Evolutionary conservation across 2,888 invertebrate genomes (phyloP).

Genomic region (Drosophila phalerata): DNA sequence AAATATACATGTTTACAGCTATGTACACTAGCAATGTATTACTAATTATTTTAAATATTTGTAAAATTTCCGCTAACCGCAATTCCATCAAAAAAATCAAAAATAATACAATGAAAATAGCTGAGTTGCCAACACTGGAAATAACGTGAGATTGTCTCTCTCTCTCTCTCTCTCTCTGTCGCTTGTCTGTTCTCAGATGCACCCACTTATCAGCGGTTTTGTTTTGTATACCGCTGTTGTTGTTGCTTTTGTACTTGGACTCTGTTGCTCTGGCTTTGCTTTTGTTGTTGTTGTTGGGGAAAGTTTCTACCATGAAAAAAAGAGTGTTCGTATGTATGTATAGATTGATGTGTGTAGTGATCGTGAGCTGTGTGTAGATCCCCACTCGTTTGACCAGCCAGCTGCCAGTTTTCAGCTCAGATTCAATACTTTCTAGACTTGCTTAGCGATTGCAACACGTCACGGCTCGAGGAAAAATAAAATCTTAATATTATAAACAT

Average conservation of each 20-base stretch:
- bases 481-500: slow-evolving; percentile 7
- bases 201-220: slow-evolving; percentile 57
- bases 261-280: slow-evolving; percentile 32
- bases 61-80: no score
- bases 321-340: slow-evolving; percentile 11
- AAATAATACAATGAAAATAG: no score
- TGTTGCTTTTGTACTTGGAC: slow-evolving; percentile 36
- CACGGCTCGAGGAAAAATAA: slow-evolving; percentile 52
- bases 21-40: no score
- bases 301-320: slow-evolving; percentile 62
- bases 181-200: slow-evolving; percentile 41
- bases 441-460: slow-evolving; percentile 70
- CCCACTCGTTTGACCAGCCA: slow-evolving; percentile 74
- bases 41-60: no score
- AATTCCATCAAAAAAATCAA: no score
- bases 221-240: slow-evolving; percentile 40
- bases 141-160: background rate
- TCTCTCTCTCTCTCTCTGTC: slow-evolving; percentile 14
- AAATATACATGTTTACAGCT: no score
- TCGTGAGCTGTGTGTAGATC: slow-evolving; percentile 47
- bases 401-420: slow-evolving; percentile 44
- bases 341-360: slow-evolving; percentile 18
- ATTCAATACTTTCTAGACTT: slow-evolving; percentile 78
- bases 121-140: no score
- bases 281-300: slow-evolving; percentile 63